A percentile compares a stretch with the other conserved stretches of the same genome.
These are phyloP conservation scores for Onychorhynchus coronatus DNA, from an alignment of 2,113 vertebrate genomes.

Conservation along the genomic window DNA sequence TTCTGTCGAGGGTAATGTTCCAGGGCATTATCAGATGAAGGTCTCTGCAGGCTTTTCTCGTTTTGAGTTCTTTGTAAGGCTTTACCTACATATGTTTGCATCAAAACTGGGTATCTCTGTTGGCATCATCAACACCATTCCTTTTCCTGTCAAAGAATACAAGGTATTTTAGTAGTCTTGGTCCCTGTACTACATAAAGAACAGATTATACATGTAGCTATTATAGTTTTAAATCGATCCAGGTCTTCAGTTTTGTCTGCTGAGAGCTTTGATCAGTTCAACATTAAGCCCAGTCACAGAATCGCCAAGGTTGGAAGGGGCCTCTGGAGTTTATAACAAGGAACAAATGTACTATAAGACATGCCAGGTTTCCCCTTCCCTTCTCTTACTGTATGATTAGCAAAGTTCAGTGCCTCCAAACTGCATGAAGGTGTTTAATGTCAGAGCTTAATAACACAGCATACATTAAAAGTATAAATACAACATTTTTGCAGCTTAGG, in stretches of 20 bases:
- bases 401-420: constrained; percentile 55
- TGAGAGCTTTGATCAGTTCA: not conserved
- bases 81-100: not conserved
- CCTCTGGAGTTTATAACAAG: not conserved
- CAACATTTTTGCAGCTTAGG: constrained; percentile 44
- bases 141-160: not conserved
- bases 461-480: constrained; percentile 63
- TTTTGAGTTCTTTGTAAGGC: accelerated
- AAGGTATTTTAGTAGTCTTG: not conserved
- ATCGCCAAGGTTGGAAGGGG: not conserved
- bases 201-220: not conserved
- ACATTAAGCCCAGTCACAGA: not conserved
- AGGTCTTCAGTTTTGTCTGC: not conserved
- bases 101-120: not conserved
- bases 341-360: not conserved
- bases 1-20: not conserved
- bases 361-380: not conserved
- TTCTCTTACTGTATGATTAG: constrained; percentile 27
- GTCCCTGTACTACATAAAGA: not conserved
- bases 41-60: not conserved
- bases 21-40: not conserved
- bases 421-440: constrained; percentile 60
- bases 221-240: not conserved
- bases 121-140: not conserved
- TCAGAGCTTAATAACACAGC: constrained; percentile 58